Base-by-base conservation (phyloP, 2,797 vertebrate genomes). In the Brachyalestes nurse region DNA sequence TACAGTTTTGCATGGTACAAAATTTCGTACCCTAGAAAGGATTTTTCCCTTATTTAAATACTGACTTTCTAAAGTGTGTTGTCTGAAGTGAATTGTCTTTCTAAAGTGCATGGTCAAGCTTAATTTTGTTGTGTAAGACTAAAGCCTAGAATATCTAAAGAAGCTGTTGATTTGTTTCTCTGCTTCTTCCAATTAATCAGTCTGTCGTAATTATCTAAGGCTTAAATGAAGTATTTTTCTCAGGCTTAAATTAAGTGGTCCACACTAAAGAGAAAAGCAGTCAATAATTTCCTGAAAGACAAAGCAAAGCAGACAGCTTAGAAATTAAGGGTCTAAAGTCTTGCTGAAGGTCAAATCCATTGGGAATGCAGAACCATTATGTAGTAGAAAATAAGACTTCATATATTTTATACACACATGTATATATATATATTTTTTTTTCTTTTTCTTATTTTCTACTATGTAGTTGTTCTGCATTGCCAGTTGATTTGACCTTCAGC, bases 271-370 rank as follows among this genome's bases (percentile, higher is more conserved):
- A 73, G n/a, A 65, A 58, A 16, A 40, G 12, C 25, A 55, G 14
- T 70, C 53, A 75, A 64, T 81, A 42, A 19, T 51, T 53, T 6
- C 17, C 2, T 60, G 21, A 72, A 69, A 64, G 60, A 69, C 25
- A 57, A 58, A 66, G 34, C 51, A 57, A 38, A 57, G 53, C 5
- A n/a, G 51, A 72, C 70, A 72, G 19, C 25, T 72, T 0, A 19
- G 49, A 57, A 73, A 73, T 60, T 58, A 42, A 10, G 55, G 55
- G 53, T 51, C 40, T 13, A 8, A 34, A n/a, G 25, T 21, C 23
- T 14, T 21, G 53, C 34, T 42, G 28, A 2, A 16, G 74, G 45
- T 65, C 21, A 76, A 53, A 21, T 51, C 2, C 14, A 76, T 65
- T 21, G 65, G 60, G 23, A 65, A 23, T n/a, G 25, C 17, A 4